These are phyloP conservation scores for Hirundichthys speculiger DNA, from an alignment of 2,113 vertebrate species.

Conservation along the genomic window DNA sequence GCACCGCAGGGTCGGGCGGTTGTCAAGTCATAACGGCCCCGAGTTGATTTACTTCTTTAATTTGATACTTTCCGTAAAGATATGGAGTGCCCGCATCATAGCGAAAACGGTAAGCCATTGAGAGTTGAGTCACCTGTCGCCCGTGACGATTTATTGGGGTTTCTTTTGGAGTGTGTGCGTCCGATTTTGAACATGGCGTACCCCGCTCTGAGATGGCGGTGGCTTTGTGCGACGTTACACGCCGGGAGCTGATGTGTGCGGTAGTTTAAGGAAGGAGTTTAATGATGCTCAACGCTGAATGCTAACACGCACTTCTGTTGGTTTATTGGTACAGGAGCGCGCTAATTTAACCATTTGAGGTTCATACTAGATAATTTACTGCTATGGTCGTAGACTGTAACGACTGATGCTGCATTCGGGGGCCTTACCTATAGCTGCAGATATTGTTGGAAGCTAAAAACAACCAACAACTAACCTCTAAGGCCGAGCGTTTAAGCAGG, in stretches of 20 bases:
- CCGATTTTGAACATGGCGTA: conserved; percentile 80
- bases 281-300: no score
- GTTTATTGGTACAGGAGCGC: no score
- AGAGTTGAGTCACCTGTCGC: accelerated
- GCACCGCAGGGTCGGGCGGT: conserved; percentile 64
- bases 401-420: conserved; percentile 19
- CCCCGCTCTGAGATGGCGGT: conserved; percentile 73
- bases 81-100: conserved; percentile 51
- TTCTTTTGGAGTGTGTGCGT: conserved; percentile 65
- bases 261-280: no score
- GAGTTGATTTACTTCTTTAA: background rate
- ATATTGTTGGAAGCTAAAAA: conserved; percentile 10
- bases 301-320: no score
- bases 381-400: background rate
- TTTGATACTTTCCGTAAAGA: background rate
- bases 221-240: conserved; percentile 42
- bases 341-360: no score
- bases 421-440: background rate
- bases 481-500: no score
- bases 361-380: no score
- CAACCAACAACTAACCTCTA: no score
- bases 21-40: conserved; percentile 56
- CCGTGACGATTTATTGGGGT: conserved; percentile 1
- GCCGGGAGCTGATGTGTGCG: background rate
- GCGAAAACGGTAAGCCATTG: conserved; percentile 49